A percentile compares a stretch with the other conserved stretches of the same genome.
phyloP scores from a whole-genome alignment of 2,797 vertebrate genomes.

The Phataginus tricuspis region DNA sequence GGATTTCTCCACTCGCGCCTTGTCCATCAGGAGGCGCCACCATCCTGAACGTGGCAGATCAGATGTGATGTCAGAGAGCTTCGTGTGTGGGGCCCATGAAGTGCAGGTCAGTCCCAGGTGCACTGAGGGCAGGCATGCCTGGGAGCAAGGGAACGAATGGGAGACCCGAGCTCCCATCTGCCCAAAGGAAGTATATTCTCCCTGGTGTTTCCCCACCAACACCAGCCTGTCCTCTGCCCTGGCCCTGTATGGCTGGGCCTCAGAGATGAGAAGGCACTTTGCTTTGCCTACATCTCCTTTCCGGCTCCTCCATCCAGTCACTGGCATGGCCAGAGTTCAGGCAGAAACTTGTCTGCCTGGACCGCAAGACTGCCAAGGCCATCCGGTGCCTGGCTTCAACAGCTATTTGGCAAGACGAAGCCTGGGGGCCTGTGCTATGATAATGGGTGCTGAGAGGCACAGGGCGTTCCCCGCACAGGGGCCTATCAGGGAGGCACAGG shows the following conservation, averaged over 20 bases:
- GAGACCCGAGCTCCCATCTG: neutral
- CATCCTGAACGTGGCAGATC: neutral
- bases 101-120: neutral
- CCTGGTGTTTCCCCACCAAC: neutral
- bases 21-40: neutral
- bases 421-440: neutral
- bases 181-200: neutral
- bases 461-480: neutral
- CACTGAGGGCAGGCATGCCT: neutral
- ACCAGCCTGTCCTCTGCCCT: neutral
- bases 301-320: neutral
- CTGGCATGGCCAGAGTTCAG: neutral
- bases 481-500: neutral
- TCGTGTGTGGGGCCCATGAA: rapidly evolving
- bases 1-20: neutral
- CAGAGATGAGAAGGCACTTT: neutral
- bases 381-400: neutral
- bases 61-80: neutral
- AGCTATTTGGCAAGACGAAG: neutral
- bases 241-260: neutral
- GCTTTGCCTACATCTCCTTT: neutral
- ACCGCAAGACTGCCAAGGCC: neutral
- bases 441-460: neutral
- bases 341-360: neutral
- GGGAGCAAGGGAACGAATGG: neutral